These are phyloP conservation scores for Strigamia transsilvanica DNA, from an alignment of 2,888 invertebrate species.

Conservation along the genomic window DNA sequence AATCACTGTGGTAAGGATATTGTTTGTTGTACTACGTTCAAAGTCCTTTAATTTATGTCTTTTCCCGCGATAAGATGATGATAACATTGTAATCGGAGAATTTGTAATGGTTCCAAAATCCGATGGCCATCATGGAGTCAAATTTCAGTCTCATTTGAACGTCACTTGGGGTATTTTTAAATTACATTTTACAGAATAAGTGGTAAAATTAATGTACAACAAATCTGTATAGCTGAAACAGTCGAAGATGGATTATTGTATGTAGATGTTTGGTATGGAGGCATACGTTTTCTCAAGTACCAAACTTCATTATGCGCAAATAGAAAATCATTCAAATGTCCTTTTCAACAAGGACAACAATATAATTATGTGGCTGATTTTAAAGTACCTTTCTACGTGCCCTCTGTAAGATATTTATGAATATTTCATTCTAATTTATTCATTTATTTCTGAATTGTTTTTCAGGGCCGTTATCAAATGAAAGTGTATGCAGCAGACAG, in stretches of 20 bases:
- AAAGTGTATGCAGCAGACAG: not conserved
- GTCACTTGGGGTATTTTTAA: not conserved
- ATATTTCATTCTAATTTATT: not conserved
- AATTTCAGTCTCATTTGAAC: constrained; percentile 9
- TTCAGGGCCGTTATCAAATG: not conserved
- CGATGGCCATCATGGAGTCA: not conserved
- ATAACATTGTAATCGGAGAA: constrained; percentile 7
- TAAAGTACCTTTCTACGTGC: not conserved
- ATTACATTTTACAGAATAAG: not conserved
- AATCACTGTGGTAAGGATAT: constrained; percentile 17
- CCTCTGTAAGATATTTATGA: not conserved
- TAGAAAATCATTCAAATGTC: constrained; percentile 21
- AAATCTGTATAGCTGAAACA: not conserved
- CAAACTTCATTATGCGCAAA: not conserved
- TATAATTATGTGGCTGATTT: constrained; percentile 1
- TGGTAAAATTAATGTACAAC: not conserved
- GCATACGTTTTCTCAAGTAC: not conserved
- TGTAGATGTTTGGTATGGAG: not conserved
- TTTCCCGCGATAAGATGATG: not conserved
- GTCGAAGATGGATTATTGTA: not conserved
- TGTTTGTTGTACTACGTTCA: not conserved
- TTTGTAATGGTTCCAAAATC: constrained; percentile 35
- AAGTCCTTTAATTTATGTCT: not conserved
- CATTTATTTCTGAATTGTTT: not conserved
- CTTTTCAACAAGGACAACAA: not conserved